Conservation (phyloP, 2,888 invertebrate species). For the Alsophila aescularia region DNA sequence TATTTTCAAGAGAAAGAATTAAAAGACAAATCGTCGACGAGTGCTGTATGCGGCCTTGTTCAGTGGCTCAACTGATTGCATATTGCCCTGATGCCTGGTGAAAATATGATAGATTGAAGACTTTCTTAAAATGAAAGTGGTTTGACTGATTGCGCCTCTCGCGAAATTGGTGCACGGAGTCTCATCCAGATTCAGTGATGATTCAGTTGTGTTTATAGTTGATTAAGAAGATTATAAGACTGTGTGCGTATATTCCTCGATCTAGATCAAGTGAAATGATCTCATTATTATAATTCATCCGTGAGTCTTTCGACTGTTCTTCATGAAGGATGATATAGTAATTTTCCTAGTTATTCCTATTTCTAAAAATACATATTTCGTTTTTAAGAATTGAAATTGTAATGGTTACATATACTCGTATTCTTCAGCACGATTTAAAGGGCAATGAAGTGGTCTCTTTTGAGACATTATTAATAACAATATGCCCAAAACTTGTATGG, state of each 20-base stretch:
- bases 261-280: conserved; percentile 3
- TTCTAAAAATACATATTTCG: too few relatives aligned
- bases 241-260: not conserved
- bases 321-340: not conserved
- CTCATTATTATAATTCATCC: conserved; percentile 12
- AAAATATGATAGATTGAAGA: conserved; percentile 31
- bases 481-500: too few relatives aligned
- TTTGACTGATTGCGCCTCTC: conserved; percentile 25
- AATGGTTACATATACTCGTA: too few relatives aligned
- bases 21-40: conserved; percentile 63
- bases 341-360: too few relatives aligned
- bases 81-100: conserved; percentile 75
- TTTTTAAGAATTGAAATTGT: too few relatives aligned
- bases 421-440: too few relatives aligned
- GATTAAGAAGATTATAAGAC: too few relatives aligned
- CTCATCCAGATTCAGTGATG: conserved; percentile 16
- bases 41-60: conserved; percentile 66
- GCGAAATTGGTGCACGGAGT: conserved; percentile 2
- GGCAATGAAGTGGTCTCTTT: too few relatives aligned
- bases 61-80: conserved; percentile 63
- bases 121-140: conserved; percentile 28
- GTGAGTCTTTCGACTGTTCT: not conserved
- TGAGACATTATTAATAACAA: too few relatives aligned
- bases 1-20: conserved; percentile 54
- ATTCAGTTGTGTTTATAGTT: not conserved